Conservation (phyloP, 2,797 vertebrate genomes). For the Paramormyrops hopkinsi region DNA sequence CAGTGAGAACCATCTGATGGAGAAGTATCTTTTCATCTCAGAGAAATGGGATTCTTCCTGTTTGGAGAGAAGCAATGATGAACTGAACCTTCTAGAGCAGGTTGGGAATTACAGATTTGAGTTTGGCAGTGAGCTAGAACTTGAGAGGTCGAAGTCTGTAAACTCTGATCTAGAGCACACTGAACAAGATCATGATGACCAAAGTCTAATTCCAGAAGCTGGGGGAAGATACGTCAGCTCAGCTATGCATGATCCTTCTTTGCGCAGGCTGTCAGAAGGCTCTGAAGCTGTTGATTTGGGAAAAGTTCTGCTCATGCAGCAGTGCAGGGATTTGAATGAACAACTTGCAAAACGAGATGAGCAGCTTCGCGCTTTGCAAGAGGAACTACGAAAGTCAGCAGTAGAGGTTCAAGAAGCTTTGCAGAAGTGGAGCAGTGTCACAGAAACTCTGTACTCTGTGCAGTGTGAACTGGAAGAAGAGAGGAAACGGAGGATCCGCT, state of each 20-base stretch:
- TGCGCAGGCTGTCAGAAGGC: conserved; percentile 12
- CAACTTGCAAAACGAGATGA: conserved; percentile 59
- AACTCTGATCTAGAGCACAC: conserved; percentile 33
- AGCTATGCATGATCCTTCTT: conserved; percentile 19
- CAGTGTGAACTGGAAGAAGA: conserved; percentile 40
- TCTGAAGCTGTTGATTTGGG: conserved; percentile 28
- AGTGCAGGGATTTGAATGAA: conserved; percentile 58
- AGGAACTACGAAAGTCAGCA: conserved; percentile 54
- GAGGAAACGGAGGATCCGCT: conserved; percentile 45
- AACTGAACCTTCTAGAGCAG: conserved; percentile 46
- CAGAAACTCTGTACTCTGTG: conserved; percentile 1
- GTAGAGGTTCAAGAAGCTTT: conserved; percentile 61
- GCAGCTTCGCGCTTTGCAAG: conserved; percentile 52
- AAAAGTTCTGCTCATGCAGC: conserved; percentile 54
- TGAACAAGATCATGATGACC: conserved; percentile 1
- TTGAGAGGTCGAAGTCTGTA: conserved; percentile 48
- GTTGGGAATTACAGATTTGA: conserved; percentile 54
- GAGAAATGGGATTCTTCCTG: conserved; percentile 41
- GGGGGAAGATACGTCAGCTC: conserved; percentile 32
- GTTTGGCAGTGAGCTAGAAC: conserved; percentile 53
- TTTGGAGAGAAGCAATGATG: conserved; percentile 47
- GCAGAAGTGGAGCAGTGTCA: conserved; percentile 31
- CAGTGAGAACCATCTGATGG: conserved; percentile 53
- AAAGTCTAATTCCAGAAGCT: conserved; percentile 18
- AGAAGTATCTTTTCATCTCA: conserved; percentile 62